Evolutionary conservation across 2,113 vertebrate species (phyloP).

Genomic region (Grammomys surdaster): DNA sequence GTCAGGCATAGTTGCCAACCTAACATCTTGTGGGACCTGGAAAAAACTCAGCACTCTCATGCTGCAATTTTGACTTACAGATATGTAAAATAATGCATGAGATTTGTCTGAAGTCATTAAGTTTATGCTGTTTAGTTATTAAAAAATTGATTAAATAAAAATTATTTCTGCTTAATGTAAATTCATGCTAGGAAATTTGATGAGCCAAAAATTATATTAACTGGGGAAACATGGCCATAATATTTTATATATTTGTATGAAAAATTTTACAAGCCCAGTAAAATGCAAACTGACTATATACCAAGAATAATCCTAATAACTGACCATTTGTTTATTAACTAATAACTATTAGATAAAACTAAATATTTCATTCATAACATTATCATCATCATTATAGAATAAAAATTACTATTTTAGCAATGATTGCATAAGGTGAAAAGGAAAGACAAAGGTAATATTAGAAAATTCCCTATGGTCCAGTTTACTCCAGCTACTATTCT

Average conservation of each 20-base stretch:
- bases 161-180: background rate
- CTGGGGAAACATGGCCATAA: background rate
- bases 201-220: background rate
- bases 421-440: background rate
- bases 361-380: background rate
- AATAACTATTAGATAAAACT: background rate
- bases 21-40: background rate
- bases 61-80: background rate
- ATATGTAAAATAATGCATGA: background rate
- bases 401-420: background rate
- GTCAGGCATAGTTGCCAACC: background rate
- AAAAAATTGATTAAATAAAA: background rate
- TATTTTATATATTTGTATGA: background rate
- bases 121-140: background rate
- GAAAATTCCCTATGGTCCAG: background rate
- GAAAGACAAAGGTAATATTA: background rate
- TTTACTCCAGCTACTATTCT: background rate
- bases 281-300: background rate
- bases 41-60: background rate
- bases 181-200: background rate
- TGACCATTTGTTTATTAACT: background rate
- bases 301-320: background rate
- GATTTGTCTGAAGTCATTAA: background rate
- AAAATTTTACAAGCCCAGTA: background rate
- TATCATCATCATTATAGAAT: background rate